Evolutionary conservation across 2,797 vertebrate species (phyloP).

Genomic region (Peromyscus aztecus): DNA sequence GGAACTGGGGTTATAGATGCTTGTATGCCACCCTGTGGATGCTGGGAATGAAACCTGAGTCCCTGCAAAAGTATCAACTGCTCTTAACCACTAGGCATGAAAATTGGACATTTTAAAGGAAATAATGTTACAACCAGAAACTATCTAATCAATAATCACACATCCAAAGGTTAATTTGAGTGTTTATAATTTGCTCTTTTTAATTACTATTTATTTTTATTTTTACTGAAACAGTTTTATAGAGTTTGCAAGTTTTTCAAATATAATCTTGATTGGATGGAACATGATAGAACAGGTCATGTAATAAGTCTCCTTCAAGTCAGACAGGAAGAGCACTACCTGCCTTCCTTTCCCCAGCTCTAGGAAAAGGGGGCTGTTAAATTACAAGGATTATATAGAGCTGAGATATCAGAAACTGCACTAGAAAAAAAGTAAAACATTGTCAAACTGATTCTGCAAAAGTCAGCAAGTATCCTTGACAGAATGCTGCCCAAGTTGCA

Average conservation of each 20-base stretch:
- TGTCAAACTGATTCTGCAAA: not conserved
- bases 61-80: not conserved
- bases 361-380: not conserved
- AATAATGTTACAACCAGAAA: not conserved
- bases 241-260: not conserved
- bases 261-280: not conserved
- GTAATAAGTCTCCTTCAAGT: slow-evolving; percentile 11
- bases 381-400: not conserved
- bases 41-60: not conserved
- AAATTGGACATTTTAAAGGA: not conserved
- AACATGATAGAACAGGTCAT: not conserved
- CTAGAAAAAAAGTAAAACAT: not conserved
- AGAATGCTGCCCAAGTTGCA: fast-evolving
- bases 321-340: not conserved
- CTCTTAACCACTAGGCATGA: not conserved
- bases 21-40: not conserved
- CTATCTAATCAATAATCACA: not conserved
- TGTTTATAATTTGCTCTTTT: not conserved
- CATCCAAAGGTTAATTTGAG: not conserved
- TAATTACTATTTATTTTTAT: not conserved
- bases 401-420: not conserved
- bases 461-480: not conserved
- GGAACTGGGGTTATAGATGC: not conserved
- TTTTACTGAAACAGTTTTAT: not conserved
- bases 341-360: not conserved